Conservation (phyloP, 2,797 vertebrate genomes). For the Sebastes nivosus region DNA sequence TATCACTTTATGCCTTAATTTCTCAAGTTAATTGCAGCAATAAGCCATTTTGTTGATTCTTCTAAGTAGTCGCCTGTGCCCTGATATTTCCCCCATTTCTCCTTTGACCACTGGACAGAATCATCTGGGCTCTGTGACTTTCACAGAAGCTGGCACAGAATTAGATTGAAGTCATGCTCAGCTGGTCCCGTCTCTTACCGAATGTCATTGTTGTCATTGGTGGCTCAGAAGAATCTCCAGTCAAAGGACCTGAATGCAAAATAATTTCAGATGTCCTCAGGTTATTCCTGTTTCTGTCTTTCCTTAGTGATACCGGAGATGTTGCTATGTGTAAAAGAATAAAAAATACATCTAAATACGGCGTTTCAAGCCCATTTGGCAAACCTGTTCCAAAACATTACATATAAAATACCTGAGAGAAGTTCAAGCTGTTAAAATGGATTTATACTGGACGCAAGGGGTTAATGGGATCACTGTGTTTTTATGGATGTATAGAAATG, state of each 20-base stretch:
- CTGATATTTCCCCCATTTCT: slow-evolving; percentile 35
- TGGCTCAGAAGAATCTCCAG: slow-evolving; percentile 46
- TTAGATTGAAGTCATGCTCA: slow-evolving; percentile 78
- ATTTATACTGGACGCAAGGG: neutral
- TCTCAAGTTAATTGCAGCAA: neutral
- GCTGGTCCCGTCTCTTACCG: slow-evolving; percentile 54
- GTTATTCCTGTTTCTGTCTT: slow-evolving; percentile 20
- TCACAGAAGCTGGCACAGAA: slow-evolving; percentile 64
- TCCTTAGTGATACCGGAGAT: neutral
- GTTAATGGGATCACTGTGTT: neutral
- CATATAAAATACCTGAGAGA: neutral
- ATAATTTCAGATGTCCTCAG: slow-evolving; percentile 34
- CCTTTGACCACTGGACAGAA: slow-evolving; percentile 59
- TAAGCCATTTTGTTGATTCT: slow-evolving; percentile 12
- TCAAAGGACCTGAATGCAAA: slow-evolving; percentile 53
- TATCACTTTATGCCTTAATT: neutral
- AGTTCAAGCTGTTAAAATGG: neutral
- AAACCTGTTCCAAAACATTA: neutral
- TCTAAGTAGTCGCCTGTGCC: slow-evolving; percentile 4
- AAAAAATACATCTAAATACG: slow-evolving; percentile 10
- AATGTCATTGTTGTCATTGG: slow-evolving; percentile 69
- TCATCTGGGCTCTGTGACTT: slow-evolving; percentile 66
- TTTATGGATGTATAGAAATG: neutral
- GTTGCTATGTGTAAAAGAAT: neutral
- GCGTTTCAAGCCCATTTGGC: neutral